Conservation (phyloP, 1,140 invertebrate species). For the Ips typographus region DNA sequence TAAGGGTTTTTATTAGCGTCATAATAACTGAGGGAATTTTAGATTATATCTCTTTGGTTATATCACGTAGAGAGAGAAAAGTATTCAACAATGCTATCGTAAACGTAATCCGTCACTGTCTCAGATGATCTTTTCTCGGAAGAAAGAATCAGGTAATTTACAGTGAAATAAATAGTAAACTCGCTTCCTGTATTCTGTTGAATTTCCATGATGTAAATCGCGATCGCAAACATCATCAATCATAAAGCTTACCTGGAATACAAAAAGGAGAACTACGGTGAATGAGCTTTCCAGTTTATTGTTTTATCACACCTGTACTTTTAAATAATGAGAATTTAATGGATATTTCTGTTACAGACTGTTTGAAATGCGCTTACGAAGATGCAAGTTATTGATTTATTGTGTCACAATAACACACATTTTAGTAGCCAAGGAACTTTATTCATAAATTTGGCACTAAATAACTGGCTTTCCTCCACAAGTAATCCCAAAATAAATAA, state of each 20-base stretch:
- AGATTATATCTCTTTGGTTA: background rate
- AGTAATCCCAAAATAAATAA: too few relatives aligned
- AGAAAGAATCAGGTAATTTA: constrained; percentile 1
- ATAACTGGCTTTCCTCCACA: too few relatives aligned
- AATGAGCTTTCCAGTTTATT: too few relatives aligned
- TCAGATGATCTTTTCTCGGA: background rate
- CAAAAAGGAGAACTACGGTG: background rate
- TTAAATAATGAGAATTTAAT: too few relatives aligned
- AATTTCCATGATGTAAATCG: constrained; percentile 1
- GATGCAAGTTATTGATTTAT: too few relatives aligned
- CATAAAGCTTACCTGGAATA: background rate
- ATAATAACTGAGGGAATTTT: constrained; percentile 1
- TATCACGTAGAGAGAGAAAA: background rate
- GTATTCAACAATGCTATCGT: background rate
- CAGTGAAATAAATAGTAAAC: constrained; percentile 1
- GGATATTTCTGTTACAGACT: too few relatives aligned
- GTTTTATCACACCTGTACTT: too few relatives aligned
- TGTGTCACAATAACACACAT: too few relatives aligned
- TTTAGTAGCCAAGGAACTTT: too few relatives aligned
- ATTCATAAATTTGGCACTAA: too few relatives aligned
- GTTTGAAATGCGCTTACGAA: too few relatives aligned
- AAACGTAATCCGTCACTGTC: background rate
- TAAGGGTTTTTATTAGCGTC: too few relatives aligned
- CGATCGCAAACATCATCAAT: background rate
- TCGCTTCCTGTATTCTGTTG: background rate